Evolutionary conservation across 2,888 invertebrate species (phyloP).

Genomic region (Hipparchia semele): DNA sequence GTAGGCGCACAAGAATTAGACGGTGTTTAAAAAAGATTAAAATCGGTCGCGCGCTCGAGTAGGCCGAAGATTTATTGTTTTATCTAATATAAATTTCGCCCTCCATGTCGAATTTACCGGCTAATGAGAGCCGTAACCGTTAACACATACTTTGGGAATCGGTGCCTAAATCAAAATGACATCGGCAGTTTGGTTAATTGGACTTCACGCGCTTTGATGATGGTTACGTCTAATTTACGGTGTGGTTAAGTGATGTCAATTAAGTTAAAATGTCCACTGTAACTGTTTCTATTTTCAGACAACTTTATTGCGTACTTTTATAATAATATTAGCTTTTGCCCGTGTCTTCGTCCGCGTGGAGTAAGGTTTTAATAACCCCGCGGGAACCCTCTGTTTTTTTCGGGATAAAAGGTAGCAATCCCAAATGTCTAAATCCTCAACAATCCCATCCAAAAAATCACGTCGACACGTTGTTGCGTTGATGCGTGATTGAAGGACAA

Average conservation of each 20-base stretch:
- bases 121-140: conserved; percentile 65
- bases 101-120: conserved; percentile 60
- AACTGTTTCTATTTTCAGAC: neutral
- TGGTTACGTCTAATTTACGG: conserved; percentile 42
- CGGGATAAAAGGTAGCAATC: too few relatives aligned
- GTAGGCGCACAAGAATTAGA: conserved; percentile 73
- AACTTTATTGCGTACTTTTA: neutral
- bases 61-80: conserved; percentile 74
- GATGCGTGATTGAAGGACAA: too few relatives aligned
- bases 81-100: conserved; percentile 65
- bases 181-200: conserved; percentile 61
- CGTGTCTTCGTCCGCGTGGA: too few relatives aligned
- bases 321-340: too few relatives aligned
- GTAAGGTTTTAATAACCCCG: too few relatives aligned
- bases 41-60: conserved; percentile 68
- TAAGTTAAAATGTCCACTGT: conserved; percentile 48
- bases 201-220: conserved; percentile 54
- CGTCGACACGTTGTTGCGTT: too few relatives aligned
- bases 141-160: conserved; percentile 47
- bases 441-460: too few relatives aligned
- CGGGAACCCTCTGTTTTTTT: too few relatives aligned
- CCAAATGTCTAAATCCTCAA: too few relatives aligned
- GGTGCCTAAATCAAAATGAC: conserved; percentile 63
- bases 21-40: conserved; percentile 69
- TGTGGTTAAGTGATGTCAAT: conserved; percentile 50